Base-by-base conservation (phyloP, 2,797 vertebrate genomes). In the Ara ararauna region DNA sequence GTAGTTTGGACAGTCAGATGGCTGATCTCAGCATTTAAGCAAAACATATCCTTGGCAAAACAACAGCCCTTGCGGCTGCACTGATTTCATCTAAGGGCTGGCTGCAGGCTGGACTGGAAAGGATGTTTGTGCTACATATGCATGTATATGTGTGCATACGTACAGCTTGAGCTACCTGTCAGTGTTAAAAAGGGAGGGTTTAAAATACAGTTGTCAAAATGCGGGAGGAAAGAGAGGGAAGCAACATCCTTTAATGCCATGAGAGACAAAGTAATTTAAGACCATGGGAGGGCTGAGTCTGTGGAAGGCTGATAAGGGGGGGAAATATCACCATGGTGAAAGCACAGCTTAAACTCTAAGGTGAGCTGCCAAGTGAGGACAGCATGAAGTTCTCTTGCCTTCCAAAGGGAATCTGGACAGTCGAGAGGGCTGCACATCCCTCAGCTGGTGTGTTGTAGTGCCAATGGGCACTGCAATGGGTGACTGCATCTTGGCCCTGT, bases 1-100 rank as follows among this genome's bases (percentile, higher is more conserved):
- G 91, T n/a, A 66, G 18, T 73, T 90, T 94, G 92, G 90, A 90
- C 67, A 79, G 47, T 84, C 77, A 27, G 60, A 85, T 53, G 51
- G 60, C 36, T 80, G 87, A 89, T 90, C 48, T 76, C 74, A 79
- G 40, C 14, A n/a, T 54, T 81, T 60, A 61, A 91, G 71, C 34
- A 93, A 82, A 95, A 88, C 42, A 85, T 38, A 62, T 84, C 36
- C 56, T 94, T 93, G 89, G 89, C 44, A 1, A 78, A 90, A 54
- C 1, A 7, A 32, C 77, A 64, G 54, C 23, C 51, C 29, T n/a
- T 32, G 88, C 42, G 60, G 89, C 90, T 74, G 36, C 70, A 20
- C 0, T 0, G 80, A 79, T 51, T 82, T 86, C 3, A 3, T 84
- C 51, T 5, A 48, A 38, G 70, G 60, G 45, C 62, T 67, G 84